Evolutionary conservation across 2,888 invertebrate species (phyloP), one percentile per base, ranked within the genome.

Genomic region (Ceratothoa steindachneri): DNA sequence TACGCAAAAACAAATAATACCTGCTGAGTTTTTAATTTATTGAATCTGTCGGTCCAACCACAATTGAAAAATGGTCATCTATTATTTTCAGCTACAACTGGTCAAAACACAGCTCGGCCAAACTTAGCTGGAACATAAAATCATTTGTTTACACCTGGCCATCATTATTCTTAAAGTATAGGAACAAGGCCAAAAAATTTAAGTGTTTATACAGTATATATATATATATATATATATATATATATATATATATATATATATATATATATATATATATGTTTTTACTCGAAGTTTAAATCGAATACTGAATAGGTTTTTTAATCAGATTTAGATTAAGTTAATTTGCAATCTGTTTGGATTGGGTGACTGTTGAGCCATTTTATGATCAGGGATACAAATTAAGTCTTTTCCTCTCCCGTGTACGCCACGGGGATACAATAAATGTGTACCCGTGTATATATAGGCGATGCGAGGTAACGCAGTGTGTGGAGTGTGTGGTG

Each of bases 21-120:
- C 60, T 24, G 60, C 60, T 24, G 60, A 60, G 60, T 60, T 60
- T 60, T 60, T 60, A 60, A 60, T 60, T 60, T 60, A 60, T 60
- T 60, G 60, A 60, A 60, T 24, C 60, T 60, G 60, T 60, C 60
- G 19, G 60, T 24, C 12, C 19, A 24, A 24, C 19, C 24, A 60
- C 60, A 60, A 60, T 60, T 60, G 60, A 60, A 60, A 60, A 24
- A 60, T 60, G 60, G 27, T 24, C 60, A 60, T 60, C 60, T 60
- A 60, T 60, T 60, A 60, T 60, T 60, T 60, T 24, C 19, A 24
- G 12, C 60, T 60, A 60, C 60, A 60, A 60, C 60, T 24, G 60
- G 60, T 60, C 60, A 60, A 60, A 60, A 60, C 60, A 60, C 24
- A 60, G 27, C 24, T 60, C 60, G 2, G 27, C 22, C 19, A 60